Evolutionary conservation across 2,797 vertebrate species (phyloP).

Genomic region (Sebastes alutus): DNA sequence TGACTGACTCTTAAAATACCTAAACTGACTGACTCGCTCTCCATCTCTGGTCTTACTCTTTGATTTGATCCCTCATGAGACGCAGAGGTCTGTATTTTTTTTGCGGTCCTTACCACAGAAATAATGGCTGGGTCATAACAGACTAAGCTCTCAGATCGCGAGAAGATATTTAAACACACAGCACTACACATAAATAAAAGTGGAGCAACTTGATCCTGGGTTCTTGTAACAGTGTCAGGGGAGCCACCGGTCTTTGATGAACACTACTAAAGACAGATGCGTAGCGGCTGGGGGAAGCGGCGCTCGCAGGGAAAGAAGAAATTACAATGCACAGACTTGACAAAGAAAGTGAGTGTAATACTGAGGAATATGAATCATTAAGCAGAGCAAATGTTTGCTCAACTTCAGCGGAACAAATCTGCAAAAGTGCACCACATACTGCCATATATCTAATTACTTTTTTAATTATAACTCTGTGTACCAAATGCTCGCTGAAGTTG

Average conservation of each 20-base stretch:
- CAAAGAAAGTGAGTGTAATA: constrained; percentile 56
- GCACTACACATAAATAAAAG: constrained; percentile 71
- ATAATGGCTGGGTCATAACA: constrained; percentile 70
- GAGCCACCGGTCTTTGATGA: constrained; percentile 72
- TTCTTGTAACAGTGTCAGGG: constrained; percentile 63
- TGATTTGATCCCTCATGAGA: constrained; percentile 54
- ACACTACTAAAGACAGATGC: constrained; percentile 65
- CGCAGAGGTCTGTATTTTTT: constrained; percentile 40
- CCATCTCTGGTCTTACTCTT: constrained; percentile 35
- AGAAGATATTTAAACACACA: constrained; percentile 67
- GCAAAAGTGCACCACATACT: constrained; percentile 32
- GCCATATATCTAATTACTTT: constrained; percentile 36
- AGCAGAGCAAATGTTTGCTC: constrained; percentile 70
- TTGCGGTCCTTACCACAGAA: constrained; percentile 58
- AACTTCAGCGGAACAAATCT: constrained; percentile 51
- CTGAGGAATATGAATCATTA: constrained; percentile 67
- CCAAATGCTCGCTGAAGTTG: constrained; percentile 19
- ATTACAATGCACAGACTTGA: constrained; percentile 59
- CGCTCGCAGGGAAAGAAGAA: constrained; percentile 23
- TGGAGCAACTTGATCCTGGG: constrained; percentile 70
- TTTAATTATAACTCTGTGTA: constrained; percentile 38
- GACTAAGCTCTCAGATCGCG: constrained; percentile 58
- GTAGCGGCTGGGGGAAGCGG: constrained; percentile 25
- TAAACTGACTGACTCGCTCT: constrained; percentile 38
- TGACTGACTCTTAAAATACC: constrained; percentile 64